Evolutionary conservation across 2,888 invertebrate genomes (phyloP), one percentile per base, ranked within the genome.

Genomic region (Oasisia sp.): DNA sequence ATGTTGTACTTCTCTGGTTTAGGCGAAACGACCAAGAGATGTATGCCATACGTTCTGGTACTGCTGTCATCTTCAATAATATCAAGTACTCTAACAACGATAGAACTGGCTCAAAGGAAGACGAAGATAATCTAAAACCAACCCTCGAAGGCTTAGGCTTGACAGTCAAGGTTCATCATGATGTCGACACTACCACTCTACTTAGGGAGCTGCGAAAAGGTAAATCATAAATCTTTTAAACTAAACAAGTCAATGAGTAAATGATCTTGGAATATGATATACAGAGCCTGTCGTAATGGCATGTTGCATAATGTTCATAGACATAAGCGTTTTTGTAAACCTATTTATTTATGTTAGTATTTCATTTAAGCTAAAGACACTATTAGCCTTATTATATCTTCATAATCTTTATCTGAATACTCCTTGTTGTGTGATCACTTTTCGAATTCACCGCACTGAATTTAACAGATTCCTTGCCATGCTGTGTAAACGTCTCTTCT

Each of bases 41-140:
- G 9, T 8, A 9, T 50, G 50, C 9, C 50, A 27, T 74, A 74
- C 74, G n/a, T 74, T 74, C 5, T 74, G 74, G 74, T 7, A 74
- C 27, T 74, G 74, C 74, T n/a, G 74, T 74, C 74, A 74, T 74
- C n/a, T 27, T 74, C 74, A 74, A 74, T 74, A 74, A 74, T 74
- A 27, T 74, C 27, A 27, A 0, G 5, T 74, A 74, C 74, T 7
- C 38, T 38, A 4, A 74, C 3, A 27, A 74, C 7, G 74, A 27
- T 74, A 7, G 5, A 3, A 74, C 0, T 27, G 74, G 74, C 27
- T 27, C 74, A 27, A 27, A 19, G 27, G 27, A 0, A 74, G 74
- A 74, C 27, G 74, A 74, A 74, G 7, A 27, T 27, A 27, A 74
- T 74, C 74, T 74, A 19, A 74, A 74, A 27, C 0, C 0, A 74